Evolutionary conservation across 2,888 invertebrate genomes (phyloP).

Genomic region (Eulithis testata): DNA sequence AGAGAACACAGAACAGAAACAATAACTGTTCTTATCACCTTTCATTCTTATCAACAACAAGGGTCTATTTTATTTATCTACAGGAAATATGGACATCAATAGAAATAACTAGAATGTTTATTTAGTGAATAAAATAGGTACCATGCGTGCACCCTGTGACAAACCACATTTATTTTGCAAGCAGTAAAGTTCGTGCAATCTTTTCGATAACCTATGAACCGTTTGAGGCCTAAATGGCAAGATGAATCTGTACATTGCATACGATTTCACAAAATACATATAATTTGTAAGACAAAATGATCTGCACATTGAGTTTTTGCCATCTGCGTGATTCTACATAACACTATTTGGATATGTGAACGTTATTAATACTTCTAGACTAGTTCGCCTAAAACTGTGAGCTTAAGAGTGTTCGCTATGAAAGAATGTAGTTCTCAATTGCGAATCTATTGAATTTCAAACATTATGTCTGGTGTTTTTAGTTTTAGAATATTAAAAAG

Average conservation of each 20-base stretch:
- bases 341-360: too few species aligned
- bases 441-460: too few species aligned
- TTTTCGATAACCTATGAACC: slow-evolving; percentile 64
- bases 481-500: slow-evolving; percentile 7
- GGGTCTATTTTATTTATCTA: slow-evolving; percentile 16
- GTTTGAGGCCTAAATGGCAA: slow-evolving; percentile 52
- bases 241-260: slow-evolving; percentile 24
- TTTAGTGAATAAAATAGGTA: slow-evolving; percentile 24
- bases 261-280: background rate
- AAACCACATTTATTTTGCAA: slow-evolving; percentile 43
- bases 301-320: background rate
- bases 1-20: slow-evolving; percentile 17
- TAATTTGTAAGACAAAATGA: background rate
- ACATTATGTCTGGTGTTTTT: too few species aligned
- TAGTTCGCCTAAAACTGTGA: too few species aligned
- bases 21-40: slow-evolving; percentile 18
- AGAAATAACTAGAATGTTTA: slow-evolving; percentile 30
- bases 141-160: slow-evolving; percentile 45
- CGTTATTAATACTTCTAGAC: too few species aligned
- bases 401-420: too few species aligned
- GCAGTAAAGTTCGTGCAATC: slow-evolving; percentile 53
- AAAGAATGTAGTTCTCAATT: too few species aligned
- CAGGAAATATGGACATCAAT: slow-evolving; percentile 19
- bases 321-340: too few species aligned
- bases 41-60: slow-evolving; percentile 31